Evolutionary conservation across 2,113 vertebrate species (phyloP), one percentile per base, ranked within the genome.

Genomic region (Calonectris borealis): DNA sequence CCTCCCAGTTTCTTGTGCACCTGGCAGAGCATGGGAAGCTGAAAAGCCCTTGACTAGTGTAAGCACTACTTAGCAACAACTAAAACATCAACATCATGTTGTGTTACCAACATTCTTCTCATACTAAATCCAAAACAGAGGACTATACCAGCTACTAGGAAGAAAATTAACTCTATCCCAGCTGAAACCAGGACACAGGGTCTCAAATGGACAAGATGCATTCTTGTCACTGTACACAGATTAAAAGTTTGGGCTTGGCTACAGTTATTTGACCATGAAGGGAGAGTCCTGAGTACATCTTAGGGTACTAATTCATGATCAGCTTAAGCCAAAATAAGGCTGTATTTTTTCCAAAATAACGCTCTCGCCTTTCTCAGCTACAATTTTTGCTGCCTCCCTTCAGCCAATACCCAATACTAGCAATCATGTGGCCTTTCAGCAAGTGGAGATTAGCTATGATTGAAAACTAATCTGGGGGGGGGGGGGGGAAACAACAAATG

Each of bases 401-500:
- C 49, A 91, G 34, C 16, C 48, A 70, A 3, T 4, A 9, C 6
- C 16, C 48, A 70, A 3, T 4, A 9, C 7, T 16, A 44, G 11
- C 13, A 60, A 52, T 34, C 4, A 4, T 12, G 13, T 21, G 6
- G 5, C 16, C 34, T 16, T 46, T 20, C 14, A 71, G 17, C 25
- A 78, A 79, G 12, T 49, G 38, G 75, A 38, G n/a, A n/a, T 64
- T 64, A 60, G 8, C 9, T 75, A 38, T 51, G 25, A 75, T 1
- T 46, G 77, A 62, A 91, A 94, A 66, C 0, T 44, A 75, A 29
- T 20, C 1, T 22, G 25, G 4, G 15, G 16, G n/a, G n/a, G n/a
- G n/a, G n/a, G n/a, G n/a, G n/a, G n/a, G n/a, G n/a, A n/a, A 1
- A 7, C 40, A 31, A 11, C 12, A 77, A 65, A 77, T 55, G 0